Evolutionary conservation across 37 sponge, comb jelly and placozoan genomes (phyloP).

Genomic region (Mnemiopsis leidyi): DNA sequence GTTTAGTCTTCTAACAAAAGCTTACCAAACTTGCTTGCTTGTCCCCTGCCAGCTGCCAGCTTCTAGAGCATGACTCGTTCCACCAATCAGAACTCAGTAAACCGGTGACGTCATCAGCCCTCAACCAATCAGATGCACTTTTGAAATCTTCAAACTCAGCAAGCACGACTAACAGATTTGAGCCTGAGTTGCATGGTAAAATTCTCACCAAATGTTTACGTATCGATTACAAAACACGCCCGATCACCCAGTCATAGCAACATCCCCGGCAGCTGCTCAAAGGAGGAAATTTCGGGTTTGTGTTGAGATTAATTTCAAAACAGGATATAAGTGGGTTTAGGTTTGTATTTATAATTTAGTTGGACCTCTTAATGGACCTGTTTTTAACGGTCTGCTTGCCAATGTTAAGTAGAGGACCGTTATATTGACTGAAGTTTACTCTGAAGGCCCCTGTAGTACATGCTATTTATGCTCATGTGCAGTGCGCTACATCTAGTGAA

Average conservation of each 20-base stretch:
- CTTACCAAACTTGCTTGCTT: background rate
- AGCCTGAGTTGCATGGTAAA: background rate
- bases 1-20: background rate
- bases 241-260: background rate
- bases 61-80: background rate
- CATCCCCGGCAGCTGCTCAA: background rate
- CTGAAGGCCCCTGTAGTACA: background rate
- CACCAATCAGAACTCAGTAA: background rate
- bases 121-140: background rate
- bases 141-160: background rate
- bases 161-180: background rate
- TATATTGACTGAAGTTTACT: background rate
- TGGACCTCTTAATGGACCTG: background rate
- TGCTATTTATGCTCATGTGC: background rate
- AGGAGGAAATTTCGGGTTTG: background rate
- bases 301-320: background rate
- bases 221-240: background rate
- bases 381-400: slow-evolving; percentile 46
- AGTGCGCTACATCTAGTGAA: no score
- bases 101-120: background rate
- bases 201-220: background rate
- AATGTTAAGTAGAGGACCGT: background rate
- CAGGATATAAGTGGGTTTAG: background rate
- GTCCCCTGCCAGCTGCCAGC: background rate
- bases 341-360: no score